Percentiles rank a stretch among this genome's conserved stretches.
Evolutionary conservation across 1,140 invertebrate species (phyloP).

Genomic region (Heliconius melpomene): DNA sequence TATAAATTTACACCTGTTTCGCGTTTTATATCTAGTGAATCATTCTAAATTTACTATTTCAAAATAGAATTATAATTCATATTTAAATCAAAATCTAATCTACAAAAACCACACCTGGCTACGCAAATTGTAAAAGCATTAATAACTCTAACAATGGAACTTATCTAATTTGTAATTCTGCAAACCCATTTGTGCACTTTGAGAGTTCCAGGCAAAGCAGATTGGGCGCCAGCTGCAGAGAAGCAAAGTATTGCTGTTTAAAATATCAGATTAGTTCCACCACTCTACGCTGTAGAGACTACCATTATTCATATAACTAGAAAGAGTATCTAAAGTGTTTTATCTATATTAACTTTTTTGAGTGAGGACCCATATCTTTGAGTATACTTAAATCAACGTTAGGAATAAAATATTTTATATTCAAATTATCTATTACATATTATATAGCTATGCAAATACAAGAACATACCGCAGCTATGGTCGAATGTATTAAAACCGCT

Average conservation of each 20-base stretch:
- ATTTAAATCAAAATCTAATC: not conserved
- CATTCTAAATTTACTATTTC: too few species aligned
- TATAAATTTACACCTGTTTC: too few species aligned
- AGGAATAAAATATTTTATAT: too few species aligned
- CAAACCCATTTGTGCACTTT: conserved; percentile 17
- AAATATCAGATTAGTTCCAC: conserved; percentile 22
- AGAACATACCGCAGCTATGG: too few species aligned
- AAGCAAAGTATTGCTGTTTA: conserved; percentile 22
- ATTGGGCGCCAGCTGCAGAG: conserved; percentile 12
- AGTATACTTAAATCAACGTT: not conserved
- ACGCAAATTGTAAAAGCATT: not conserved
- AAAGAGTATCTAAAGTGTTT: not conserved
- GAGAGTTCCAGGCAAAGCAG: not conserved
- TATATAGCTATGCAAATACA: too few species aligned
- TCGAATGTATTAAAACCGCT: too few species aligned
- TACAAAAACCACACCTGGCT: not conserved
- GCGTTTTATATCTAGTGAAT: too few species aligned
- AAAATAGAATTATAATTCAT: too few species aligned
- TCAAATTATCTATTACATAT: too few species aligned
- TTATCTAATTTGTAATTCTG: conserved; percentile 14
- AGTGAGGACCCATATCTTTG: not conserved
- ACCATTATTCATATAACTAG: conserved; percentile 3
- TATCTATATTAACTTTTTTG: not conserved
- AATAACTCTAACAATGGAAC: conserved; percentile 1
- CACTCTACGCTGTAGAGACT: not conserved